These are phyloP conservation scores for Henicopernis longicauda DNA, from an alignment of 2,113 vertebrate species.

Conservation along the genomic window DNA sequence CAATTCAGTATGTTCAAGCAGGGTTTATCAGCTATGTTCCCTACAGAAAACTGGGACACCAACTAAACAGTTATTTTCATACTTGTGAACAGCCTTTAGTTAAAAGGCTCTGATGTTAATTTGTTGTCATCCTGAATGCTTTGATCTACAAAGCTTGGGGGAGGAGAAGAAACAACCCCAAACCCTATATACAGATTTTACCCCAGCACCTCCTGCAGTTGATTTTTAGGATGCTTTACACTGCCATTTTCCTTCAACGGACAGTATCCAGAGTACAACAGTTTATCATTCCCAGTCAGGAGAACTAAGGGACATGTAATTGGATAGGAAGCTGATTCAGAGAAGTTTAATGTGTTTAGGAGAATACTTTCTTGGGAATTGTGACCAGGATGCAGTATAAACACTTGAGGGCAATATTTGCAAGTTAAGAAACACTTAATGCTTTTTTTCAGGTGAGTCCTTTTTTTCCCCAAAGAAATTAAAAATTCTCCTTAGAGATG, in stretches of 20 bases:
- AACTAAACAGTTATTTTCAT: not conserved
- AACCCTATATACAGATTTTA: not conserved
- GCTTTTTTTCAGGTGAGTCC: not conserved
- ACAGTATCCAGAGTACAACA: not conserved
- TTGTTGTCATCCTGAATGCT: not conserved
- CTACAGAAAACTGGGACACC: not conserved
- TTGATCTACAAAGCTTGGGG: not conserved
- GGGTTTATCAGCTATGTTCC: not conserved
- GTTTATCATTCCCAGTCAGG: not conserved
- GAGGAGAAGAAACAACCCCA: not conserved
- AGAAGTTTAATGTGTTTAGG: not conserved
- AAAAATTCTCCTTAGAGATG: not conserved
- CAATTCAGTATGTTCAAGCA: rapidly evolving
- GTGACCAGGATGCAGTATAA: not conserved
- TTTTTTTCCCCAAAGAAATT: not conserved
- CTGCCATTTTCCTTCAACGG: not conserved
- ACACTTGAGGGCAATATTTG: not conserved
- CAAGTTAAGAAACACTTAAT: not conserved
- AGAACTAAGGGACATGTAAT: not conserved
- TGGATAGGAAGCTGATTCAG: not conserved
- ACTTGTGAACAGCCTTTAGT: not conserved
- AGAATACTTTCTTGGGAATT: not conserved
- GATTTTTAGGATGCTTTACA: not conserved
- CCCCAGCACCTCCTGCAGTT: not conserved
- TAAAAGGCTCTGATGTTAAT: not conserved